A percentile compares a stretch with the other conserved stretches of the same genome.
Evolutionary conservation across 2,888 invertebrate species (phyloP).

Genomic region (Papilio gigon): DNA sequence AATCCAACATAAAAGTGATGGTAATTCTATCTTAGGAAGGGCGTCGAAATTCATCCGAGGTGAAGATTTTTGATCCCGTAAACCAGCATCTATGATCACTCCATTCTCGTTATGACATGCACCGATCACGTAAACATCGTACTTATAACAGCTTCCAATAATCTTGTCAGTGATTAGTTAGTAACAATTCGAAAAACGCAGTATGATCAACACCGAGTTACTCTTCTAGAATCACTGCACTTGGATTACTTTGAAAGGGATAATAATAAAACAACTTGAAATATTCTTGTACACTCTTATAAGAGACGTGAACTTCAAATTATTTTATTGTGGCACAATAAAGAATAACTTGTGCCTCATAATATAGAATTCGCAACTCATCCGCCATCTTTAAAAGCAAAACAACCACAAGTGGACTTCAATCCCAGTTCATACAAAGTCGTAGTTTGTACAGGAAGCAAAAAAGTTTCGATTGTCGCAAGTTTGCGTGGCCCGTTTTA

Average conservation of each 20-base stretch:
- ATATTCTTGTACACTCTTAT: background rate
- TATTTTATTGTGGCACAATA: background rate
- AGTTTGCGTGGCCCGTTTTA: conserved; percentile 22
- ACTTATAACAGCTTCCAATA: too few relatives aligned
- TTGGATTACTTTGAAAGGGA: too few relatives aligned
- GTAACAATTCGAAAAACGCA: too few relatives aligned
- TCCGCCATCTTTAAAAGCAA: background rate
- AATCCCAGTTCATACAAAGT: background rate
- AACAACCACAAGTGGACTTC: conserved; percentile 12
- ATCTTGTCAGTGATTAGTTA: too few relatives aligned
- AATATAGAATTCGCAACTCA: conserved; percentile 1
- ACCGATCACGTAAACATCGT: too few relatives aligned
- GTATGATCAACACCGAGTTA: too few relatives aligned
- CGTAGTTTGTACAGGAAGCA: conserved; percentile 11
- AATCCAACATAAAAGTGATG: background rate
- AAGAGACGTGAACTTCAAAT: background rate
- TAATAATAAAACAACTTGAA: background rate
- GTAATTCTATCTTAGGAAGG: background rate
- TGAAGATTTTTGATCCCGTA: too few relatives aligned
- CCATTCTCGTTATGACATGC: too few relatives aligned
- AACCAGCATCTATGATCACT: too few relatives aligned
- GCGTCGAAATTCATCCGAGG: background rate
- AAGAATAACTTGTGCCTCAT: background rate
- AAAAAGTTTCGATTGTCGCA: conserved; percentile 26
- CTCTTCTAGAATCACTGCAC: too few relatives aligned